Evolutionary conservation across 2,888 invertebrate genomes (phyloP).

Genomic region (Pyralis farinalis): DNA sequence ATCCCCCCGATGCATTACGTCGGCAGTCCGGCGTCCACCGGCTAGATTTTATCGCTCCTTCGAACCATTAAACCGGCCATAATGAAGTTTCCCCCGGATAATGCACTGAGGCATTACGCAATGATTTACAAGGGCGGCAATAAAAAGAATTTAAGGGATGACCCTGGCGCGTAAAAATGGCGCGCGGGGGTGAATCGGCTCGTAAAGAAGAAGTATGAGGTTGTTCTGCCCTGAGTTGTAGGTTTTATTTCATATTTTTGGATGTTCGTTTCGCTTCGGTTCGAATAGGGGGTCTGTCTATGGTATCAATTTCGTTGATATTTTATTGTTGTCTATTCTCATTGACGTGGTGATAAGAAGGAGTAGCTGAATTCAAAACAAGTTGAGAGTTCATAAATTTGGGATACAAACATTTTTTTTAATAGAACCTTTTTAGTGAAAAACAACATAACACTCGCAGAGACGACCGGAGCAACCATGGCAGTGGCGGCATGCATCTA

Average conservation of each 20-base stretch:
- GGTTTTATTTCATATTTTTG: neutral
- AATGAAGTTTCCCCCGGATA: conserved; percentile 80
- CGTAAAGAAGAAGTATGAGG: conserved; percentile 72
- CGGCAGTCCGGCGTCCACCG: conserved; percentile 42
- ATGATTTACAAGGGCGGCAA: conserved; percentile 79
- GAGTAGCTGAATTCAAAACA: no score
- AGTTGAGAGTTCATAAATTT: no score
- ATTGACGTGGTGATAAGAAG: no score
- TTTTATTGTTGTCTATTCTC: no score
- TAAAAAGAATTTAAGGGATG: conserved; percentile 81
- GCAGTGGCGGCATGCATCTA: no score
- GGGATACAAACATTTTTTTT: no score
- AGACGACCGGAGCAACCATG: no score
- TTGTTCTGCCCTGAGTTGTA: neutral
- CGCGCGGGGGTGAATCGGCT: conserved; percentile 32
- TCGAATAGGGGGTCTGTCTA: no score
- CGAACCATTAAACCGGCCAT: conserved; percentile 79
- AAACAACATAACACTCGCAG: no score
- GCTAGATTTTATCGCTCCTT: conserved; percentile 79
- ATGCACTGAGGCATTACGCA: conserved; percentile 77
- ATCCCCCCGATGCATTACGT: conserved; percentile 38
- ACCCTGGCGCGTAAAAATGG: conserved; percentile 68
- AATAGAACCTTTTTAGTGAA: no score
- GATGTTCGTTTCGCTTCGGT: neutral
- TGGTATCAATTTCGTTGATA: no score